phyloP scores from a whole-genome alignment of 1,140 invertebrate genomes.

The Cryptotermes secundus region DNA sequence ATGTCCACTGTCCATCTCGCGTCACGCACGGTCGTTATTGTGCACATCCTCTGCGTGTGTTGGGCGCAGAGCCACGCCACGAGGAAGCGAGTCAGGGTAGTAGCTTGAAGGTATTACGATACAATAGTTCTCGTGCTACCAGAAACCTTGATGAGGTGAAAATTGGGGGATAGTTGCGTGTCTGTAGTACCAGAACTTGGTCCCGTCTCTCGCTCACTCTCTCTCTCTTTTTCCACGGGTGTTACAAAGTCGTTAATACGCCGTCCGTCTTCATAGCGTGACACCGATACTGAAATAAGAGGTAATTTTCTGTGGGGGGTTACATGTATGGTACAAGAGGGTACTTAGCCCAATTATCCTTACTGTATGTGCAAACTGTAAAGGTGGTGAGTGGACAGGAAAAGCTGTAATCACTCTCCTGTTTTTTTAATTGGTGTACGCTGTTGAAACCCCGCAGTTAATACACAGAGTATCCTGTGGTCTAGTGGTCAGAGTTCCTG shows the following conservation, averaged over 20 bases:
- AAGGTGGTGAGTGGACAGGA: too few relatives aligned
- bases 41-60: not conserved
- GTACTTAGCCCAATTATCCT: not conserved
- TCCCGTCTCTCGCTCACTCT: not conserved
- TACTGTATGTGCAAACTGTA: not conserved
- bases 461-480: too few relatives aligned
- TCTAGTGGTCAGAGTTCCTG: too few relatives aligned
- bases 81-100: not conserved
- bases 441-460: too few relatives aligned
- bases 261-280: not conserved
- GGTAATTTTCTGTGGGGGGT: not conserved
- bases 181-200: not conserved
- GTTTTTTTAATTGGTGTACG: too few relatives aligned
- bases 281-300: not conserved
- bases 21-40: not conserved
- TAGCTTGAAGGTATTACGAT: not conserved
- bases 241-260: constrained; percentile 9
- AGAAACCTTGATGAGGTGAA: constrained; percentile 4
- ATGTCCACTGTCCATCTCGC: not conserved
- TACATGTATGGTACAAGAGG: not conserved
- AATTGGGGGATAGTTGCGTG: not conserved
- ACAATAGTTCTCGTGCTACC: not conserved
- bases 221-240: not conserved
- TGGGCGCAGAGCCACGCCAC: not conserved
- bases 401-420: too few relatives aligned